A percentile compares a stretch with the other conserved stretches of the same genome.
These are phyloP conservation scores for Graphium colonna DNA, from an alignment of 2,888 invertebrate species.

Conservation along the genomic window DNA sequence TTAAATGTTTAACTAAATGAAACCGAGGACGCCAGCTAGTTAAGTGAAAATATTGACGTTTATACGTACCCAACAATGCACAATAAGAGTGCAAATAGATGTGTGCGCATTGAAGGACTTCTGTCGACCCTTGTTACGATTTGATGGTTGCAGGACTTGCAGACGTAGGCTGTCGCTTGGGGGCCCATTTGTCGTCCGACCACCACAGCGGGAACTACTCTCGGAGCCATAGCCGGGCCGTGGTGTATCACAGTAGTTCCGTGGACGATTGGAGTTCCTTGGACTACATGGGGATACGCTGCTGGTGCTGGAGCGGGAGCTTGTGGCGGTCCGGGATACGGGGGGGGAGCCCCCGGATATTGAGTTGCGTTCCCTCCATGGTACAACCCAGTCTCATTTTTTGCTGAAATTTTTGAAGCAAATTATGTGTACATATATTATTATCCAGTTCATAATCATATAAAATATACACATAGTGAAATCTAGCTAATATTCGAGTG, in stretches of 20 bases:
- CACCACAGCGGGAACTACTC: conserved; percentile 28
- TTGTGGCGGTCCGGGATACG: conserved; percentile 10
- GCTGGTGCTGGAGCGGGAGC: background rate
- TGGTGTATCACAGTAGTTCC: conserved; percentile 24
- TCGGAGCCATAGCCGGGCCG: conserved; percentile 5
- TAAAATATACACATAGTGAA: too few species aligned
- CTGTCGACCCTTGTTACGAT: conserved; percentile 60
- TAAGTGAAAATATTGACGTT: too few species aligned
- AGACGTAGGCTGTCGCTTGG: conserved; percentile 42
- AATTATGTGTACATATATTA: too few species aligned
- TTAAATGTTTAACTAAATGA: background rate
- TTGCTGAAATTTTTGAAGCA: conserved; percentile 7
- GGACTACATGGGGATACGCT: conserved; percentile 1
- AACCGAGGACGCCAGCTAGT: background rate
- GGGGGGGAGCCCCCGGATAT: conserved; percentile 9
- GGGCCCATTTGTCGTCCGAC: conserved; percentile 44
- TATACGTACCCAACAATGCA: conserved; percentile 54
- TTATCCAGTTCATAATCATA: too few species aligned
- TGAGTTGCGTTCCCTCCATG: background rate
- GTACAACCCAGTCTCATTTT: conserved; percentile 6
- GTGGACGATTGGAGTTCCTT: conserved; percentile 26
- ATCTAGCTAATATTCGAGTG: too few species aligned
- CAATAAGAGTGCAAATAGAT: conserved; percentile 71
- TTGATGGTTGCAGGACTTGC: conserved; percentile 65
- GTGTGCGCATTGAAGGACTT: conserved; percentile 70